Base-by-base conservation (phyloP, 2,888 invertebrate species). In the Seladonia tumulorum region DNA sequence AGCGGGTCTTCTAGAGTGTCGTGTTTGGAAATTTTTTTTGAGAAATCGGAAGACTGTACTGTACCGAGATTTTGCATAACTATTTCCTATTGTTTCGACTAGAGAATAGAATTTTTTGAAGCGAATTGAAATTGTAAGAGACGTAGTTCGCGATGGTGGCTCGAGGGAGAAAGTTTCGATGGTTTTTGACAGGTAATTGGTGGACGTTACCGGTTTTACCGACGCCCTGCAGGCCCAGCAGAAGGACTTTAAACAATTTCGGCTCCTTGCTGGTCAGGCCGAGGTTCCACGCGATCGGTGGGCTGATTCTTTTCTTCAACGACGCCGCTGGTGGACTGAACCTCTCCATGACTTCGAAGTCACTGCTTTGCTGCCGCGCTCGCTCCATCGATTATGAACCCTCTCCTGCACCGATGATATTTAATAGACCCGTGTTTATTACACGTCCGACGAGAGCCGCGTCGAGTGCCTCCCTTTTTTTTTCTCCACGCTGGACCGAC, bases 161-260 rank as follows among this genome's bases (percentile, higher is more conserved):
- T 57, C 57, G 57, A 12, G 57, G n/a, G 57, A n/a, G 57, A 57
- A 57, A 12, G n/a, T n/a, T n/a, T 12, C 57, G 12, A 57, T 2
- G 57, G 57, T 57, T n/a, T n/a, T n/a, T 12, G 4, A 57, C 4
- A 57, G 57, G n/a, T n/a, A 57, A 57, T 42, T 70, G 7, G 39
- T 70, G 8, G 12, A 22, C 45, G 57, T 96, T 95, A 98, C 98
- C 98, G 91, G 98, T 97, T 95, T 98, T 98, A 18, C 98, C 98
- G 77, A 98, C 97, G 72, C 97, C 98, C 39, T 97, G 96, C 92
- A 98, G 98, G 5, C 98, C 98, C 49, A 98, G 95, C 10, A 98
- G 97, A 97, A 98, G 97, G 14, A 98, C 96, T 94, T 97, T 97
- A 86, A 97, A 96, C 0, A 97, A 96, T 93, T 97, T 97, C 77